Conservation (phyloP, 1,140 invertebrate species). For the Leptinotarsa undecemlineata region DNA sequence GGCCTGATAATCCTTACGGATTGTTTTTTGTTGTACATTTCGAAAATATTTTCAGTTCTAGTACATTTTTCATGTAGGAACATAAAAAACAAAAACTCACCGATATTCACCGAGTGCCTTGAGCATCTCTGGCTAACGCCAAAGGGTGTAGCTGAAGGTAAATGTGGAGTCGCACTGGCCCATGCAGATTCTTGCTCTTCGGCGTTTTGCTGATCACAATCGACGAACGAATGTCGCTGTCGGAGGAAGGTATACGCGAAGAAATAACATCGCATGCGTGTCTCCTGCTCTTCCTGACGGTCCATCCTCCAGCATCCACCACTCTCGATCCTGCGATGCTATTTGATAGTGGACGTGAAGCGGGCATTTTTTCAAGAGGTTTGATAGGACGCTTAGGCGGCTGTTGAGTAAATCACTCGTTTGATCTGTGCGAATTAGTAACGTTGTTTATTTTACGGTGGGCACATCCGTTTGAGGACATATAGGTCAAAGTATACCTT, state of each 20-base stretch:
- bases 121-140: conserved; percentile 53
- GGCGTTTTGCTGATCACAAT: conserved; percentile 26
- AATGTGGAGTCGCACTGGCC: conserved; percentile 62
- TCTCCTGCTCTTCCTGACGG: conserved; percentile 17
- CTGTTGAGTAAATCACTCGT: neutral
- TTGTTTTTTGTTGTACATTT: too few relatives aligned
- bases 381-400: neutral
- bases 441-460: neutral
- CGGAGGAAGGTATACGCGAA: neutral
- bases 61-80: too few relatives aligned
- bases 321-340: conserved; percentile 21
- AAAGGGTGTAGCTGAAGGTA: conserved; percentile 59
- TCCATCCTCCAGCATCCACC: conserved; percentile 31
- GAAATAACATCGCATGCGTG: conserved; percentile 34
- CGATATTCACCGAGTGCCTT: conserved; percentile 18
- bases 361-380: neutral
- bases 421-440: neutral
- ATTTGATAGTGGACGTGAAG: conserved; percentile 14
- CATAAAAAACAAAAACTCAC: conserved; percentile 26
- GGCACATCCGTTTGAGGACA: neutral
- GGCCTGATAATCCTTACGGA: too few relatives aligned
- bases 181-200: conserved; percentile 48
- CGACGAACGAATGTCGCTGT: conserved; percentile 10
- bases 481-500: too few relatives aligned
- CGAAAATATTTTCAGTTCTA: too few relatives aligned